A percentile compares a stretch with the other conserved stretches of the same genome.
phyloP scores from a whole-genome alignment of 2,797 vertebrate species.

The Xenopus petersii region DNA sequence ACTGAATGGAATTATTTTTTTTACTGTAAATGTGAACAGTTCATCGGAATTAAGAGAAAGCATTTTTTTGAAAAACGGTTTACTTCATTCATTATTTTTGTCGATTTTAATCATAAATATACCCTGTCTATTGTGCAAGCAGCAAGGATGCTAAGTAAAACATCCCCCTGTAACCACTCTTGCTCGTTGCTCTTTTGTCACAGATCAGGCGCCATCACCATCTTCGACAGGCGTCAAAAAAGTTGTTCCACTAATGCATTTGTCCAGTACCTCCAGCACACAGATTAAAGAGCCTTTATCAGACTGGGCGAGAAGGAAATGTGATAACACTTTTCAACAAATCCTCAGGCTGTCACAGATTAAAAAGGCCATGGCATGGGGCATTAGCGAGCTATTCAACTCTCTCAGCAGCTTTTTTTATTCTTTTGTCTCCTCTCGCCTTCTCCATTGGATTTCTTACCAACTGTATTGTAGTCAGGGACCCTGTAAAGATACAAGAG shows the following conservation, averaged over 20 bases:
- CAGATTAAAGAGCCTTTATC: constrained; percentile 92
- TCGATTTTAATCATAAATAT: no score
- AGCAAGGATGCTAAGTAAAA: no score
- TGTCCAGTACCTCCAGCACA: constrained; percentile 91
- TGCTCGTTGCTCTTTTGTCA: constrained; percentile 2
- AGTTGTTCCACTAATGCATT: constrained; percentile 80
- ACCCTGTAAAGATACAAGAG: constrained; percentile 82
- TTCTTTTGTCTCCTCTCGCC: constrained; percentile 72
- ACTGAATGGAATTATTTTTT: no score
- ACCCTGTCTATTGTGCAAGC: no score
- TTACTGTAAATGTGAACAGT: no score
- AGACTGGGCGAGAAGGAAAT: constrained; percentile 67
- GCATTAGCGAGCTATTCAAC: constrained; percentile 71
- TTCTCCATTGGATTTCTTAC: constrained; percentile 83
- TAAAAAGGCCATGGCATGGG: constrained; percentile 77
- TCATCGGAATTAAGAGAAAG: no score
- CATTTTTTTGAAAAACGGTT: no score
- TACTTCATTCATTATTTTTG: no score
- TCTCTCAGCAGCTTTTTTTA: constrained; percentile 55
- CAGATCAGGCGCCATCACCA: constrained; percentile 36
- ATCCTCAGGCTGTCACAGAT: constrained; percentile 91
- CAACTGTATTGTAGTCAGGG: constrained; percentile 82
- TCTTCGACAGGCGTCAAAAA: constrained; percentile 40
- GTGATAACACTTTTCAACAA: constrained; percentile 96
- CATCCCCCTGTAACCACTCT: not conserved